phyloP scores from a whole-genome alignment of 2,113 vertebrate species.

The Chloroceryle aenea region DNA sequence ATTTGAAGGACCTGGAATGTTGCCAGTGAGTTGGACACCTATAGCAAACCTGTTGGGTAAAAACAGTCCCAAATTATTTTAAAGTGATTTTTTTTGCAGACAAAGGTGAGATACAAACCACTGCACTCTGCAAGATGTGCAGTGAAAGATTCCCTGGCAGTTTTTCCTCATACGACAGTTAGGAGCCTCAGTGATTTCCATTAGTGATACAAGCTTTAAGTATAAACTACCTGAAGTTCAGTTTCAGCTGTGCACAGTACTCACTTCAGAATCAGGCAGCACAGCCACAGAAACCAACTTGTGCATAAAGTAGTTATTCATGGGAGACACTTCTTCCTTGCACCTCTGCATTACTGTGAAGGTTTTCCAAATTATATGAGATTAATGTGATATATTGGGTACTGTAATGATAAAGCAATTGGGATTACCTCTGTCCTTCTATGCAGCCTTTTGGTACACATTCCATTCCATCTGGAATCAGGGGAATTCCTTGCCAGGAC shows the following conservation, averaged over 20 bases:
- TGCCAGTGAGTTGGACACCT: neutral
- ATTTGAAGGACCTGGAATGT: neutral
- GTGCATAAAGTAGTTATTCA: neutral
- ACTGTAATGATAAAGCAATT: neutral
- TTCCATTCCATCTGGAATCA: neutral
- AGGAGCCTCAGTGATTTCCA: neutral
- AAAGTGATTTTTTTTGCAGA: neutral
- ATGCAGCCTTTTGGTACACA: neutral
- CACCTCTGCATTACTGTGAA: neutral
- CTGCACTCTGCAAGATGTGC: neutral
- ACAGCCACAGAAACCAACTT: neutral
- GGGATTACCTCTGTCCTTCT: neutral
- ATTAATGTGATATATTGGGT: neutral
- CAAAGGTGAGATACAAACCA: neutral
- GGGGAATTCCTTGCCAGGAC: neutral
- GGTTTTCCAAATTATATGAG: neutral
- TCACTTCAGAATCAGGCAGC: neutral
- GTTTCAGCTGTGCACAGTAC: neutral
- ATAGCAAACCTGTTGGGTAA: neutral
- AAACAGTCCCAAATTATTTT: neutral
- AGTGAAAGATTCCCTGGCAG: neutral
- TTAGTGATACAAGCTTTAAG: neutral
- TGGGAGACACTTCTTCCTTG: neutral
- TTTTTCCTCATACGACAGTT: neutral
- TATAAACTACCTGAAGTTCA: neutral